These are phyloP conservation scores for Axis porcinus DNA, from an alignment of 2,113 vertebrate species.

Conservation along the genomic window DNA sequence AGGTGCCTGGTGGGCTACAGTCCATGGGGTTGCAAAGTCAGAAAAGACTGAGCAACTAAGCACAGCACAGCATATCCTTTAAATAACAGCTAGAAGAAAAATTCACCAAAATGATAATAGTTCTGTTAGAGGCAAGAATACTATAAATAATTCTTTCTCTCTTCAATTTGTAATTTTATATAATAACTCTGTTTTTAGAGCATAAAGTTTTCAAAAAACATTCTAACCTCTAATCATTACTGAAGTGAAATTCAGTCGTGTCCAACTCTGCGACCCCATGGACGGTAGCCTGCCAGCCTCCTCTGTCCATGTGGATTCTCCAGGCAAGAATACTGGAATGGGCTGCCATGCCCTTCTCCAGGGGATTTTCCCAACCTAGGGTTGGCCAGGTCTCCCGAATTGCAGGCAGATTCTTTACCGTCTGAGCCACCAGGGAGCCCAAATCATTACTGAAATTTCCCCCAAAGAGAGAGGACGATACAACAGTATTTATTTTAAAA, in stretches of 20 bases:
- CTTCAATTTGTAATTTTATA: conserved; percentile 9
- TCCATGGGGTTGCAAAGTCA: not conserved
- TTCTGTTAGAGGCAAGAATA: not conserved
- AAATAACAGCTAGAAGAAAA: conserved; percentile 11
- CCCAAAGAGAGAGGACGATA: not conserved
- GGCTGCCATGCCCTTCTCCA: not conserved
- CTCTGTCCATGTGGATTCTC: not conserved
- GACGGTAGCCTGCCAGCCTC: not conserved
- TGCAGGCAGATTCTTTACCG: not conserved
- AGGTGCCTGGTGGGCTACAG: not conserved
- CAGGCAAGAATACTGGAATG: not conserved
- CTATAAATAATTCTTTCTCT: not conserved
- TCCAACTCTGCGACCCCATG: not conserved
- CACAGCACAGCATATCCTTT: not conserved
- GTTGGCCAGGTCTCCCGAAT: not conserved
- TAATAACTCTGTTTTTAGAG: conserved; percentile 4
- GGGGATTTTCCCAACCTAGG: not conserved
- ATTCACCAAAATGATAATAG: not conserved
- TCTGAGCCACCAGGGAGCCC: not conserved
- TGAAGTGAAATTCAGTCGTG: not conserved
- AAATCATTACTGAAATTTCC: not conserved
- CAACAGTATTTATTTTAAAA: not conserved
- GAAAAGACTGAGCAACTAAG: not conserved
- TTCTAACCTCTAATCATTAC: conserved; percentile 5
- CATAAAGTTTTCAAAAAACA: not conserved